Conservation (phyloP, 2,797 vertebrate genomes). For the Coilia nasus region DNA sequence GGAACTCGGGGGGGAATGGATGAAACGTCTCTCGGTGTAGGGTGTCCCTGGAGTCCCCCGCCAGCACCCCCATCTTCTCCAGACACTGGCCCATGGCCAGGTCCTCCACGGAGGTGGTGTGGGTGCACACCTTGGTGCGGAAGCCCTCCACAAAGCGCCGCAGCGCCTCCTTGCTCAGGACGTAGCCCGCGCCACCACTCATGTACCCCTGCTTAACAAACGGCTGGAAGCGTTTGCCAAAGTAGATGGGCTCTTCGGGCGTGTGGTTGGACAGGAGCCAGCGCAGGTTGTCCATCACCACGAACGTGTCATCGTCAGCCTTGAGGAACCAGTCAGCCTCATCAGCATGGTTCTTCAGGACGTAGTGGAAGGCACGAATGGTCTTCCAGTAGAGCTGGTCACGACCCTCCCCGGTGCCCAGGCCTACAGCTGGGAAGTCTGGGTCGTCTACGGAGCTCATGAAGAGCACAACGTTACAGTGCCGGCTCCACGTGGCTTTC, state of each 20-base stretch:
- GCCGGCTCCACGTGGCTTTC: slow-evolving; percentile 81
- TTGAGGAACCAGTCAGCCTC: slow-evolving; percentile 81
- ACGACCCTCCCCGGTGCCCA: slow-evolving; percentile 78
- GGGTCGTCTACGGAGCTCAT: slow-evolving; percentile 80
- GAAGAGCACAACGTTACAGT: slow-evolving; percentile 81
- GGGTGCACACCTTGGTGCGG: slow-evolving; percentile 66
- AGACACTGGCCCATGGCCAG: slow-evolving; percentile 77
- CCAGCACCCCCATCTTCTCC: slow-evolving; percentile 77
- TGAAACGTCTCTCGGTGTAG: slow-evolving; percentile 75
- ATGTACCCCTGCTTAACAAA: slow-evolving; percentile 79
- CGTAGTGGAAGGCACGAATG: slow-evolving; percentile 84
- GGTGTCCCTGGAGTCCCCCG: slow-evolving; percentile 75
- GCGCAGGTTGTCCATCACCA: slow-evolving; percentile 79
- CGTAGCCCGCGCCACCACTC: slow-evolving; percentile 79
- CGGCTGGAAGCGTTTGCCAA: slow-evolving; percentile 80
- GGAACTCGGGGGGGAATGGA: slow-evolving; percentile 76
- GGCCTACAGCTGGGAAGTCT: slow-evolving; percentile 77
- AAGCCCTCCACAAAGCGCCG: slow-evolving; percentile 72
- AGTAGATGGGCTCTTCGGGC: slow-evolving; percentile 72
- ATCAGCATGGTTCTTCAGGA: slow-evolving; percentile 70
- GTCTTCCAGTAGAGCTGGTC: slow-evolving; percentile 83
- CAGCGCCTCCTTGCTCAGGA: slow-evolving; percentile 80
- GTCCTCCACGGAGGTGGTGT: slow-evolving; percentile 75
- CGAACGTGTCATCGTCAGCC: slow-evolving; percentile 77
- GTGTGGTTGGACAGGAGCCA: slow-evolving; percentile 76